Base-by-base conservation (phyloP, 2,888 invertebrate genomes). In the Meghimatium bilineatum region DNA sequence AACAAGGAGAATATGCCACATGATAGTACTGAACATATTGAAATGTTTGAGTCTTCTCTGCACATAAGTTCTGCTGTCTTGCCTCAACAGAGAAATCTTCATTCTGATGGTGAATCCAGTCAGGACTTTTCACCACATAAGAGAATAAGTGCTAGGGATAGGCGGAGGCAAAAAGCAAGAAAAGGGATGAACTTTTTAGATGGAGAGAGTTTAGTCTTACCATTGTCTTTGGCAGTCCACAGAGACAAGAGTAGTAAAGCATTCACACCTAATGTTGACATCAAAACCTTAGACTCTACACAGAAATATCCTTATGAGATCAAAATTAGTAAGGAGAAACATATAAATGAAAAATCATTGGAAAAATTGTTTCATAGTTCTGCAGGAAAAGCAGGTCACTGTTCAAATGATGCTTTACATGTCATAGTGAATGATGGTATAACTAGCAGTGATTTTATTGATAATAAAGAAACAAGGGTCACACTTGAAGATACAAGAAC, bases 131-230 rank as follows among this genome's bases (percentile, higher is more conserved):
- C 52, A 60, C 20, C 52, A 56, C 38, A 52, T n/a, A 49, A 14
- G 26, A 38, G 6, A 32, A 67, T 38, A 82, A 49, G 10, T 76
- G 49, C 76, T 32, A n/a, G 26, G 12, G 67, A 67, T 14, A 82
- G 69, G 36, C 34, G 49, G 20, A 26, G 17, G 8, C 63, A 72
- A 20, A 74, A 32, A 63, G 49, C 38, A n/a, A 44, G 34, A 0
- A 63, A 6, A 17, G 20, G 67, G 29, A 1, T 29, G 20, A 56
- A 23, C 17, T 20, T 32, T 49, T 32, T 66, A 2, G 78, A 79
- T 5, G 12, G 38, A n/a, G 49, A 79, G 49, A 23, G 32, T 6
- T 67, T 67, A 63, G 49, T 20, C 0, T 32, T 36, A 44, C 1
- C 32, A 23, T 1, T n/a, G 32, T 5, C 67, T 49, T 29, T 67